Conservation (phyloP, 1,140 invertebrate genomes). For the Drosophila takahashii region DNA sequence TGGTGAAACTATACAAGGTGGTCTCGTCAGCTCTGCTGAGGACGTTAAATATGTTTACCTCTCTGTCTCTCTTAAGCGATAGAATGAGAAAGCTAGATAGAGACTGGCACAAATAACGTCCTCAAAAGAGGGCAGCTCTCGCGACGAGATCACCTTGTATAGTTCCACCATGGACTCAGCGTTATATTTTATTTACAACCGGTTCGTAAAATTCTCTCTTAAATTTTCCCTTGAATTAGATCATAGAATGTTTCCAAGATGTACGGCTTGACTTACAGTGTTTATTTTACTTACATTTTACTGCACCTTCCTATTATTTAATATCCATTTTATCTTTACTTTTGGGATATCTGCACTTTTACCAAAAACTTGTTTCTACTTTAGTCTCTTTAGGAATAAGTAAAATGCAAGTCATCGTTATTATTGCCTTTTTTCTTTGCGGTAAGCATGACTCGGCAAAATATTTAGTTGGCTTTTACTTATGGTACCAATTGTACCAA, state of each 20-base stretch:
- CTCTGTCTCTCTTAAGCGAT: too few species aligned
- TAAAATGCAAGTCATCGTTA: constrained; percentile 9
- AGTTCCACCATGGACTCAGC: too few species aligned
- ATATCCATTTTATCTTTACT: background rate
- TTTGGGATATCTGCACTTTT: too few species aligned
- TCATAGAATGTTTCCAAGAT: background rate
- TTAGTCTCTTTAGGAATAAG: background rate
- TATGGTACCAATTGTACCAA: too few species aligned
- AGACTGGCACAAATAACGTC: too few species aligned
- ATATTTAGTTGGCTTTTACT: background rate
- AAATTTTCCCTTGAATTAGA: background rate
- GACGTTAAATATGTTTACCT: too few species aligned
- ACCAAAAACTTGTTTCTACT: background rate
- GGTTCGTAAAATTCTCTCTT: background rate
- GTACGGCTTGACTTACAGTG: background rate
- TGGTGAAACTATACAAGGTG: too few species aligned
- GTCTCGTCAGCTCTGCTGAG: too few species aligned
- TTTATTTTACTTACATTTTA: background rate
- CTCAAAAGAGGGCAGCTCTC: too few species aligned
- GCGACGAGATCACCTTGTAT: too few species aligned
- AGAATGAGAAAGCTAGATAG: too few species aligned
- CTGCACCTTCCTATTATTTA: background rate
- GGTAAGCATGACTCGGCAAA: background rate
- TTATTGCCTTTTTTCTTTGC: background rate
- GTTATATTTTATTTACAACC: background rate